Conservation (phyloP, 2,888 invertebrate species). For the Brenthis daphne region DNA sequence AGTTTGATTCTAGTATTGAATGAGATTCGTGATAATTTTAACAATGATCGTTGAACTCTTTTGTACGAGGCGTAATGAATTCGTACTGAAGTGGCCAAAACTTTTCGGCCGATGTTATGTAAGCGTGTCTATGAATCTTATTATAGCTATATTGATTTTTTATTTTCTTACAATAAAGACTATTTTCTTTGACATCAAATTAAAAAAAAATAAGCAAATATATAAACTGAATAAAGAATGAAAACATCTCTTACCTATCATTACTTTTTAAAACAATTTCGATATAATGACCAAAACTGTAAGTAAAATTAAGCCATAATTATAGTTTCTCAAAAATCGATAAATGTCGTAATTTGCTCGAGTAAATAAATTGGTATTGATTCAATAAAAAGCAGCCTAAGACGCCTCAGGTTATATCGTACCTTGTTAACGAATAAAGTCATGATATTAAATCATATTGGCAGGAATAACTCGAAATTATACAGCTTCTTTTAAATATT, state of each 20-base stretch:
- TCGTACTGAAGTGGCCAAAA: neutral
- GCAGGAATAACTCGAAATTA: slow-evolving; percentile 29
- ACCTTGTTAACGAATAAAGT: slow-evolving; percentile 32
- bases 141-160: neutral
- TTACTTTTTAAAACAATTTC: slow-evolving; percentile 16
- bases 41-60: slow-evolving; percentile 62
- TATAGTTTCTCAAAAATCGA: slow-evolving; percentile 38
- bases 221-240: slow-evolving; percentile 1
- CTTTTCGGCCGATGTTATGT: neutral
- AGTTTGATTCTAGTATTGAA: slow-evolving; percentile 1
- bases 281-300: slow-evolving; percentile 22
- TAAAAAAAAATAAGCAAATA: neutral
- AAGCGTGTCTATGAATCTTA: neutral
- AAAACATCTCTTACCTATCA: slow-evolving; percentile 14
- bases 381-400: slow-evolving; percentile 34
- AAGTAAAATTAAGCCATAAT: slow-evolving; percentile 32
- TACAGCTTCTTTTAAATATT: slow-evolving; percentile 21
- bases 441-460: slow-evolving; percentile 39
- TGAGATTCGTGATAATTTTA: slow-evolving; percentile 4
- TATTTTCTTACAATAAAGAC: neutral
- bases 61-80: slow-evolving; percentile 44
- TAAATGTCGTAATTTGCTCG: slow-evolving; percentile 37
- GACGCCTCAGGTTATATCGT: slow-evolving; percentile 31
- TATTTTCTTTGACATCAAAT: neutral
- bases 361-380: slow-evolving; percentile 37